Evolutionary conservation across 2,888 invertebrate species (phyloP).

Genomic region (Phortica magna): DNA sequence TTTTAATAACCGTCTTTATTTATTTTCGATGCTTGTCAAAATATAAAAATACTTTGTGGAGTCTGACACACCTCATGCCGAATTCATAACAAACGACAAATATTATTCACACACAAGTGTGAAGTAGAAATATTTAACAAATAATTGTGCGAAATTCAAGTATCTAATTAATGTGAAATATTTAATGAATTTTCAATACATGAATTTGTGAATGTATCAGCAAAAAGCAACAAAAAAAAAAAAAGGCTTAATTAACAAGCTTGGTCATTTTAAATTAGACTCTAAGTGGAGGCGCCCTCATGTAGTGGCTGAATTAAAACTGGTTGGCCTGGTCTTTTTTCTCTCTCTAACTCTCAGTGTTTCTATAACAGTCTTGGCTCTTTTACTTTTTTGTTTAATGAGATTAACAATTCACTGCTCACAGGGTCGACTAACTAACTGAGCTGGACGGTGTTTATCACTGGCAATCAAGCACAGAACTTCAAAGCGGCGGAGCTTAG

Average conservation of each 20-base stretch:
- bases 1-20: too few species aligned
- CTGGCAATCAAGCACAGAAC: slow-evolving; percentile 37
- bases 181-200: not conserved
- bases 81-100: not conserved
- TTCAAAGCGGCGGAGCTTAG: slow-evolving; percentile 53
- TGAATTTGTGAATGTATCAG: not conserved
- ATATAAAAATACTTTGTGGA: too few species aligned
- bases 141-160: not conserved
- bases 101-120: not conserved
- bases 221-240: too few species aligned
- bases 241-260: not conserved
- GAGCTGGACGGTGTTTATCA: not conserved
- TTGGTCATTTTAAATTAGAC: not conserved
- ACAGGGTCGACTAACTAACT: not conserved
- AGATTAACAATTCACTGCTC: not conserved
- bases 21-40: too few species aligned
- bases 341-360: too few species aligned
- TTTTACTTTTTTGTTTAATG: not conserved
- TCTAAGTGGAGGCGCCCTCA: not conserved
- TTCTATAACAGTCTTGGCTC: too few species aligned
- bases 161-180: not conserved
- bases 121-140: not conserved
- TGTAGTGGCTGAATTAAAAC: not conserved
- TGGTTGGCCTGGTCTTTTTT: not conserved
- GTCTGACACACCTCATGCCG: too few species aligned